Percentiles rank a stretch among this genome's conserved stretches.
phyloP scores from a whole-genome alignment of 2,888 invertebrate genomes.

The Troilus luridus region DNA sequence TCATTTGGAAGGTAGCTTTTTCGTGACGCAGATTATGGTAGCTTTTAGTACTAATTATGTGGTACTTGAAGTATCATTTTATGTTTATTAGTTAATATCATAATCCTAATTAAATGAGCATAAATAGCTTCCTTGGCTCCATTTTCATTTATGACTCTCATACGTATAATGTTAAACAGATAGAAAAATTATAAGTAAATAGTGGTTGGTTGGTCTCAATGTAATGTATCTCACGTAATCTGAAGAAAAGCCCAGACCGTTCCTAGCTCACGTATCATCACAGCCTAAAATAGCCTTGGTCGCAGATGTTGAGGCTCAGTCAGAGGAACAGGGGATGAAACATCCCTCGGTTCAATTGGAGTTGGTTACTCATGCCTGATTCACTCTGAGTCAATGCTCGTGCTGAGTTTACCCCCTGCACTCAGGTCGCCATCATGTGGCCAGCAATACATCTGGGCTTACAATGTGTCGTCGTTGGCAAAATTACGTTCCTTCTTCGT shows the following conservation, averaged over 20 bases:
- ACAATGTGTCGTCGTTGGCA: not conserved
- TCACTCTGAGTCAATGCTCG: slow-evolving; percentile 2
- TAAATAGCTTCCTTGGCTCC: too few species aligned
- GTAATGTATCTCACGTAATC: not conserved
- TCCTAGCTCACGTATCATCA: not conserved
- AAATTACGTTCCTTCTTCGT: not conserved
- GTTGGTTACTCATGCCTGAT: slow-evolving; percentile 7
- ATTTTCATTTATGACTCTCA: too few species aligned
- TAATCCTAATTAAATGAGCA: too few species aligned
- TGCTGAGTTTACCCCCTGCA: not conserved
- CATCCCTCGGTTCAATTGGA: slow-evolving; percentile 12
- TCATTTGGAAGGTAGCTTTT: too few species aligned
- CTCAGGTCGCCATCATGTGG: not conserved
- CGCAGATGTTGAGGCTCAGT: not conserved
- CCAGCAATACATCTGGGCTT: not conserved
- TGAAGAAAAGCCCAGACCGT: not conserved
- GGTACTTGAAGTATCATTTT: too few species aligned
- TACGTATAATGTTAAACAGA: too few species aligned
- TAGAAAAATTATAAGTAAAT: too few species aligned
- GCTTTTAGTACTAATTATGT: too few species aligned
- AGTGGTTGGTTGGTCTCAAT: too few species aligned
- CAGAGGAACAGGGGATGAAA: slow-evolving; percentile 14
- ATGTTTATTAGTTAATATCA: too few species aligned
- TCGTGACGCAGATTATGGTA: too few species aligned
- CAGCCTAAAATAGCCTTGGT: not conserved